Percentiles rank a stretch among this genome's conserved stretches.
These are phyloP conservation scores for Salvelinus namaycush DNA, from an alignment of 2,113 vertebrate genomes.

Conservation along the genomic window DNA sequence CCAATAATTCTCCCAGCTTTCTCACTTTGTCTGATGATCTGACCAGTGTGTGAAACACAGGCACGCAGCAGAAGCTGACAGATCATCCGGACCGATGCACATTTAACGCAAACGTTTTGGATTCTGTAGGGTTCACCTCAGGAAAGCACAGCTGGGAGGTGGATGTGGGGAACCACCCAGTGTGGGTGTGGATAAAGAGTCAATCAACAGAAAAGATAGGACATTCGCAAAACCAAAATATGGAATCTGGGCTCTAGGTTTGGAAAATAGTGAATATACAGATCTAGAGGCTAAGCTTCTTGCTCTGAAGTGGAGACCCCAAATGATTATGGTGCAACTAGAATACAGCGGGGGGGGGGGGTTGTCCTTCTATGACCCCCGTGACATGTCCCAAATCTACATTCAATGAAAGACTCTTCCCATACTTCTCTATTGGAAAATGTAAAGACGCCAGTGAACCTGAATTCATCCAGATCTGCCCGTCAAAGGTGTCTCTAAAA, in stretches of 20 bases:
- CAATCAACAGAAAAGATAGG: constrained; percentile 2
- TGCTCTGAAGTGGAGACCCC: not conserved
- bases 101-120: not conserved
- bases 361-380: not conserved
- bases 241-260: constrained; percentile 14
- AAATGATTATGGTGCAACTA: constrained; percentile 16
- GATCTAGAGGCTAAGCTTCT: not conserved
- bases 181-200: too few species aligned
- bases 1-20: not conserved
- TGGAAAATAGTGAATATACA: not conserved
- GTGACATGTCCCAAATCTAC: not conserved
- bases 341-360: not conserved
- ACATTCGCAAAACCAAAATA: not conserved
- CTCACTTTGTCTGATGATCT: constrained; percentile 21
- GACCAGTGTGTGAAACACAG: not conserved
- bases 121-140: constrained; percentile 13
- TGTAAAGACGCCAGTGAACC: not conserved
- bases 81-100: constrained; percentile 14
- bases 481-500: not conserved
- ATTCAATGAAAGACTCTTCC: constrained; percentile 6
- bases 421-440: constrained; percentile 3
- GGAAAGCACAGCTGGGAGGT: constrained; percentile 4
- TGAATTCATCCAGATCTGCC: not conserved
- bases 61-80: not conserved
- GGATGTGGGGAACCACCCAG: too few species aligned